These are phyloP conservation scores for Plestiodon gilberti DNA, from an alignment of 2,113 vertebrate genomes.

Conservation along the genomic window DNA sequence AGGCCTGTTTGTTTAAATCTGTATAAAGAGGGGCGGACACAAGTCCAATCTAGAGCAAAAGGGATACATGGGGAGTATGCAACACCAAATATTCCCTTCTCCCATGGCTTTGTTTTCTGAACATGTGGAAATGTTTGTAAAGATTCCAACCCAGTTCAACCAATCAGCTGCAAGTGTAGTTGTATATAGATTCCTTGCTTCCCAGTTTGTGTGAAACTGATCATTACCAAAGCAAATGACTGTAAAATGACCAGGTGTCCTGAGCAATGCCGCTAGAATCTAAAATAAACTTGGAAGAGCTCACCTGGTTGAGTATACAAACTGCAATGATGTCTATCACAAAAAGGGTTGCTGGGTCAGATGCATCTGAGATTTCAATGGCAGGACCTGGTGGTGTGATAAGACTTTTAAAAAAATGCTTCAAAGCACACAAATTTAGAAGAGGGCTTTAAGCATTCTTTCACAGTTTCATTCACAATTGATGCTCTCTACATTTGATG, in stretches of 20 bases:
- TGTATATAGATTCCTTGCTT: background rate
- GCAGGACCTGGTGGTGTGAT: no score
- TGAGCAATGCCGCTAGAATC: background rate
- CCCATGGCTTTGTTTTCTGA: background rate
- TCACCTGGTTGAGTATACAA: background rate
- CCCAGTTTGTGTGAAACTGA: background rate
- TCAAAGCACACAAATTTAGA: no score
- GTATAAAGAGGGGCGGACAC: background rate
- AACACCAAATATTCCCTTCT: background rate
- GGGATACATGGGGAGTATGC: background rate
- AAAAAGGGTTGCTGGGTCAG: background rate
- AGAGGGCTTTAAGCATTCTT: background rate
- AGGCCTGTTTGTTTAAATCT: background rate
- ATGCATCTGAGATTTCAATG: no score
- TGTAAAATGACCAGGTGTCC: background rate
- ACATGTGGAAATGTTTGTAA: background rate
- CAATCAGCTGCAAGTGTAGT: background rate
- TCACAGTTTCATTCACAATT: background rate
- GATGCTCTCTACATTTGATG: background rate
- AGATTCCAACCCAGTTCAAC: background rate
- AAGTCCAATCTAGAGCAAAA: background rate
- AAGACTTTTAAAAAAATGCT: no score
- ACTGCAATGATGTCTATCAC: background rate
- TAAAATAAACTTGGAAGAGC: background rate
- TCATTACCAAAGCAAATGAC: background rate